Evolutionary conservation across 2,797 vertebrate genomes (phyloP).

Genomic region (Eupleurogrammus muticus): DNA sequence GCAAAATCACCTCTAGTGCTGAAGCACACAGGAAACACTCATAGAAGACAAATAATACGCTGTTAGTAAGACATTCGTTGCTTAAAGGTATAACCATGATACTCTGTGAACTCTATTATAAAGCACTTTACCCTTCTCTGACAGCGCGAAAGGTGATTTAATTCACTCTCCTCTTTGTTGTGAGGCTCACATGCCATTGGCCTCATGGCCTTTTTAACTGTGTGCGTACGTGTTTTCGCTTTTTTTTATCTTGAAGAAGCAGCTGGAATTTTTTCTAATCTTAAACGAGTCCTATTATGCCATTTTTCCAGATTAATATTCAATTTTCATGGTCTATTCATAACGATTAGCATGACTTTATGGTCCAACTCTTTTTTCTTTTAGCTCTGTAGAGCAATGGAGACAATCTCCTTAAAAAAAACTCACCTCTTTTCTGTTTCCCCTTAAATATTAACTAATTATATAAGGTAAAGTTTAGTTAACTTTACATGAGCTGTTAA

Average conservation of each 20-base stretch:
- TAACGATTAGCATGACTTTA: too few relatives aligned
- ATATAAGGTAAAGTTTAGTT: too few relatives aligned
- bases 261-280: neutral
- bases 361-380: too few relatives aligned
- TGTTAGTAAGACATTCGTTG: constrained; percentile 17
- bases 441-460: too few relatives aligned
- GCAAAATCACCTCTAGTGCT: neutral
- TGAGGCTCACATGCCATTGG: neutral
- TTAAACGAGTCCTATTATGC: too few relatives aligned
- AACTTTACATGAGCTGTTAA: too few relatives aligned
- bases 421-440: too few relatives aligned
- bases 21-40: constrained; percentile 10
- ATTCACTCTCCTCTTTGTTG: neutral
- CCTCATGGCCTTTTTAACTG: neutral
- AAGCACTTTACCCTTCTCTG: constrained; percentile 11
- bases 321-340: too few relatives aligned
- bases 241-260: neutral
- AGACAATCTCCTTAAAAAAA: too few relatives aligned
- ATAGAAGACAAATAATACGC: constrained; percentile 30
- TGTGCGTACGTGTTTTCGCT: neutral
- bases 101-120: constrained; percentile 34
- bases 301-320: too few relatives aligned
- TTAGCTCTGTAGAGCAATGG: too few relatives aligned
- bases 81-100: constrained; percentile 34
- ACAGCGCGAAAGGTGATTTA: constrained; percentile 15